Conservation (phyloP, 2,888 invertebrate species). For the Agapostemon virescens region DNA sequence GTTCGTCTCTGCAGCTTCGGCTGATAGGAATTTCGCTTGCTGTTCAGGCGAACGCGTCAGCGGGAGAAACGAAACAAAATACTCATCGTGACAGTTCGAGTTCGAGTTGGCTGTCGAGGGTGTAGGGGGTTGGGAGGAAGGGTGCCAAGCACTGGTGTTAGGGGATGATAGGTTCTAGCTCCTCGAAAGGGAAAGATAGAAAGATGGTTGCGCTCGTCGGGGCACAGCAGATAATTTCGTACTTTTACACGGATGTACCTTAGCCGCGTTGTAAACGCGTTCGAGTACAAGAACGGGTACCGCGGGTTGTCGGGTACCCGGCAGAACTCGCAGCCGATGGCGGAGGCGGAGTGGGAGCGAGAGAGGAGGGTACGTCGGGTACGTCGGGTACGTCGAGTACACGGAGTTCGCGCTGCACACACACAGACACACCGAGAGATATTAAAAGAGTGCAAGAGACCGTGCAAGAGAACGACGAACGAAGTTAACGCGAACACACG, state of each 20-base stretch:
- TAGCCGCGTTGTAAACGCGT: conserved; percentile 41
- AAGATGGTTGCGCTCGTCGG: background rate
- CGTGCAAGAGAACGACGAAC: conserved; percentile 44
- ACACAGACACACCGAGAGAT: background rate
- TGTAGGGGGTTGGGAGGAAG: too few species aligned
- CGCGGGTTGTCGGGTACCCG: conserved; percentile 13
- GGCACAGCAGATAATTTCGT: conserved; percentile 45
- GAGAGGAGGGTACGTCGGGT: background rate
- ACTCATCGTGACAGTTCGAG: conserved; percentile 25
- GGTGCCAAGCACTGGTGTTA: conserved; percentile 19
- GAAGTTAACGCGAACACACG: background rate
- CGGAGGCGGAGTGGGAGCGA: background rate
- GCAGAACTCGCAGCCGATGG: background rate
- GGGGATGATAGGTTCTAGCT: conserved; percentile 9
- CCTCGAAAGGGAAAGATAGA: background rate
- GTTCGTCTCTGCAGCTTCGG: background rate
- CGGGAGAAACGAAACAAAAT: conserved; percentile 14
- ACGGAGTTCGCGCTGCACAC: background rate
- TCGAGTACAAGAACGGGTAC: conserved; percentile 37
- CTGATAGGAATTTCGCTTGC: background rate
- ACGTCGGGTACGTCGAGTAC: background rate
- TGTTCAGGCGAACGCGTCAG: background rate
- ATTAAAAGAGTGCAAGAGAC: background rate
- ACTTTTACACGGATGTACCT: conserved; percentile 50
- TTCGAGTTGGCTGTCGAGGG: conserved; percentile 11